Conservation (phyloP, 2,113 vertebrate genomes). For the Rhinolophus sinicus region DNA sequence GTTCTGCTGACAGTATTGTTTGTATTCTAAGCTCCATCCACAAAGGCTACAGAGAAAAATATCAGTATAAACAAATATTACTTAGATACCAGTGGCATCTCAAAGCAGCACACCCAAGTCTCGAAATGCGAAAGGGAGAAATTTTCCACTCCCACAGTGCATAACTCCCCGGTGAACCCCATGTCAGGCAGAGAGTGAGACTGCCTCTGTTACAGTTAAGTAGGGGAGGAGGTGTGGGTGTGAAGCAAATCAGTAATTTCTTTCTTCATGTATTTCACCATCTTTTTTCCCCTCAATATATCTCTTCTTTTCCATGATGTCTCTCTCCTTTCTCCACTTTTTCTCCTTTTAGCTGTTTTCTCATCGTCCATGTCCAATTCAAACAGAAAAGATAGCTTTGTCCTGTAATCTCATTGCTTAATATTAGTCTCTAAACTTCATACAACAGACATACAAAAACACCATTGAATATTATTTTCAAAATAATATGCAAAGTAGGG, state of each 20-base stretch:
- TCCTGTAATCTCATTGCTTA: constrained; percentile 26
- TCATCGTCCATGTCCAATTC: neutral
- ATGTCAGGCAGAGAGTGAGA: constrained; percentile 49
- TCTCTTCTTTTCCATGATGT: neutral
- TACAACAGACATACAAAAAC: neutral
- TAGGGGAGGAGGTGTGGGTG: constrained; percentile 1
- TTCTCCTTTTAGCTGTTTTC: neutral
- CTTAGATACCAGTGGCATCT: constrained; percentile 73
- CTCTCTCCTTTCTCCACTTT: neutral
- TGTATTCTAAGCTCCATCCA: constrained; percentile 68
- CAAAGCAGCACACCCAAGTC: constrained; percentile 66
- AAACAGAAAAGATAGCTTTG: constrained; percentile 26
- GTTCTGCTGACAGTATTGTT: constrained; percentile 73
- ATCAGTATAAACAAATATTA: constrained; percentile 75
- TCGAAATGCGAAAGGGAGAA: constrained; percentile 65
- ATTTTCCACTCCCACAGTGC: constrained; percentile 68
- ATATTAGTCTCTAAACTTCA: neutral
- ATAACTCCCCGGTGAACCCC: constrained; percentile 30
- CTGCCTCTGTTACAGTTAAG: neutral
- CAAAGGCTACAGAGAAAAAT: constrained; percentile 71
- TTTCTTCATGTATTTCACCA: neutral
- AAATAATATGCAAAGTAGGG: constrained; percentile 7
- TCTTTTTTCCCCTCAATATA: neutral
- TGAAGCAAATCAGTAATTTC: constrained; percentile 46
- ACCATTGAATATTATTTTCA: neutral